Evolutionary conservation across 2,113 vertebrate species (phyloP).

Genomic region (Hiodon alosoides): DNA sequence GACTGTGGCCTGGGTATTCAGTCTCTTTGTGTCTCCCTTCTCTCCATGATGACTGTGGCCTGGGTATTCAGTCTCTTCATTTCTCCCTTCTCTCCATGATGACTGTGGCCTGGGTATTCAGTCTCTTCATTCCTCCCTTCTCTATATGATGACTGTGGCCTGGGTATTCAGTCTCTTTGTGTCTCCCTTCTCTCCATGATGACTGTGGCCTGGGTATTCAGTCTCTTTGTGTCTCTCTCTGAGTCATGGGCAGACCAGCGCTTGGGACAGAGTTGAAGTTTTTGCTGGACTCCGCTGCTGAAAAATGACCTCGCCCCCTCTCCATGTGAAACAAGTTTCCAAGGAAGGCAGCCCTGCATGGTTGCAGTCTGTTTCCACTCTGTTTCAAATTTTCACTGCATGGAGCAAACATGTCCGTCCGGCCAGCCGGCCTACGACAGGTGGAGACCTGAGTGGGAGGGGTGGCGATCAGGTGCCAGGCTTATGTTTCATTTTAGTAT

Average conservation of each 20-base stretch:
- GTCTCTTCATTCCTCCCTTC: slow-evolving; percentile 5
- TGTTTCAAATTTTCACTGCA: slow-evolving; percentile 1
- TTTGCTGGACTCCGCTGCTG: slow-evolving; percentile 61
- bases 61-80: background rate
- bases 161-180: background rate
- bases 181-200: background rate
- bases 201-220: too few relatives aligned
- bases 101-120: background rate
- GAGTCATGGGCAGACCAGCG: slow-evolving; percentile 10
- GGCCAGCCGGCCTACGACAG: background rate
- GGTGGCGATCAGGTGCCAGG: background rate
- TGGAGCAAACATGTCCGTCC: background rate
- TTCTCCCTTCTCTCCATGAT: background rate
- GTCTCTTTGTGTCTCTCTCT: background rate
- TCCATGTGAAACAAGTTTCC: slow-evolving; percentile 62
- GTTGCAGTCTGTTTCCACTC: slow-evolving; percentile 58
- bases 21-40: background rate
- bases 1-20: too few relatives aligned
- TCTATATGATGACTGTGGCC: background rate
- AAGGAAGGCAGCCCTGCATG: slow-evolving; percentile 58
- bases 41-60: too few relatives aligned
- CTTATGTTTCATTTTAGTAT: background rate
- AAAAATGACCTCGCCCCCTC: slow-evolving; percentile 61
- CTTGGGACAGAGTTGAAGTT: slow-evolving; percentile 13
- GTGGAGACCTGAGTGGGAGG: background rate